Conservation (phyloP, 35 echinoderm and acorn worm genomes). For the Ptychodera flava region DNA sequence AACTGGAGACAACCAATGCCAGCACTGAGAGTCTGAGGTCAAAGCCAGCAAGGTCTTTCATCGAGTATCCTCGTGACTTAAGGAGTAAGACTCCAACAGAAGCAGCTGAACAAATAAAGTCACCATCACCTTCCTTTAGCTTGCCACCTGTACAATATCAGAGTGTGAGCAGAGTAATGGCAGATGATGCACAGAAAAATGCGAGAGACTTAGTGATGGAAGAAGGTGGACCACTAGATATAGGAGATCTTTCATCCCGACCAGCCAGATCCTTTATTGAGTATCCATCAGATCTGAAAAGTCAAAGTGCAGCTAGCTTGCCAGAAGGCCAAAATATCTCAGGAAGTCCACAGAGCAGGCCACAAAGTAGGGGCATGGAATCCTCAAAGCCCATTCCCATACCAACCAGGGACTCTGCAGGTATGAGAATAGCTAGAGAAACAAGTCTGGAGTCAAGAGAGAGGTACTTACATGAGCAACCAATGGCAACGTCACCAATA, state of each 20-base stretch:
- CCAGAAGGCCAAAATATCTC: background rate
- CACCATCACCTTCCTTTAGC: background rate
- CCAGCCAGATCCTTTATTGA: constrained; percentile 29
- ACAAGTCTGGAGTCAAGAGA: background rate
- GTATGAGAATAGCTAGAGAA: background rate
- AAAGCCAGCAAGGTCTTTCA: constrained; percentile 18
- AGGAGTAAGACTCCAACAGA: constrained; percentile 14
- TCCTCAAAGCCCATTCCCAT: background rate
- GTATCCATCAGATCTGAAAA: constrained; percentile 39
- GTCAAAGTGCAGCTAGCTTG: constrained; percentile 1
- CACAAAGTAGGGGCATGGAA: background rate
- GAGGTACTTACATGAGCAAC: background rate
- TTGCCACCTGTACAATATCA: background rate
- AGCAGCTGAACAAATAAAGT: background rate
- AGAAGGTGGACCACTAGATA: background rate
- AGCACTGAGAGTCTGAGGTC: background rate
- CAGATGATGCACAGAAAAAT: background rate
- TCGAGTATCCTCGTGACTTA: constrained; percentile 41
- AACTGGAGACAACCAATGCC: background rate
- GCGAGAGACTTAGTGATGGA: background rate
- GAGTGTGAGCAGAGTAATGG: too few species aligned
- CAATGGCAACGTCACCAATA: background rate
- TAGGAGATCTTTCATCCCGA: background rate
- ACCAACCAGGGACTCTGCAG: background rate
- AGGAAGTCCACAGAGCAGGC: background rate